Conservation (phyloP, 2,888 invertebrate genomes). For the Malachius bipustulatus region DNA sequence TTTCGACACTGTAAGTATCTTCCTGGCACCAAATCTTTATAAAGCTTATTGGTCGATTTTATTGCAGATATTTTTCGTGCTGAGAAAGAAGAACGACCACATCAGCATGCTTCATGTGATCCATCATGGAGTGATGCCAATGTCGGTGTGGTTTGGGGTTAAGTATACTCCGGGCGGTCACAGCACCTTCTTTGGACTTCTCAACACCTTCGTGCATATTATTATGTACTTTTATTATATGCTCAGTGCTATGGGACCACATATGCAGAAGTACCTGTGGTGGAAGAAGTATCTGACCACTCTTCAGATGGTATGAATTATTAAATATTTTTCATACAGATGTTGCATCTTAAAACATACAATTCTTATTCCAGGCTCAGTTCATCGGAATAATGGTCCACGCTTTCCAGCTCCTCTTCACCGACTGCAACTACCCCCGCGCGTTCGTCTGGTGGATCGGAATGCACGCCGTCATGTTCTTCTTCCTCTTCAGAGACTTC, state of each 20-base stretch:
- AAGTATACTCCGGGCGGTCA: constrained; percentile 94
- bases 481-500: constrained; percentile 90
- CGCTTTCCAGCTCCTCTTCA: constrained; percentile 83
- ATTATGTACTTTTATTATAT: constrained; percentile 93
- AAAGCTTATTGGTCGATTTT: constrained; percentile 15
- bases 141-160: constrained; percentile 95
- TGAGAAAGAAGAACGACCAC: constrained; percentile 89
- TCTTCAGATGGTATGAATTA: constrained; percentile 68
- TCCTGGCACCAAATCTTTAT: neutral
- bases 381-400: constrained; percentile 84
- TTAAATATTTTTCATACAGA: neutral
- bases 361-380: constrained; percentile 55
- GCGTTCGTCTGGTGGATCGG: constrained; percentile 96
- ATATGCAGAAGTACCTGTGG: constrained; percentile 78
- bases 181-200: constrained; percentile 87
- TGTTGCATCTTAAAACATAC: no score
- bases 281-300: constrained; percentile 93
- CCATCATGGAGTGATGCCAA: constrained; percentile 95
- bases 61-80: constrained; percentile 81
- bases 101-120: constrained; percentile 89
- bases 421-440: constrained; percentile 84
- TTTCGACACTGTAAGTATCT: constrained; percentile 76
- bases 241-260: constrained; percentile 81
- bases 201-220: constrained; percentile 95
- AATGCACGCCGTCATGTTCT: constrained; percentile 90